Base-by-base conservation (phyloP, 2,113 vertebrate genomes). In the Archocentrus centrarchus region DNA sequence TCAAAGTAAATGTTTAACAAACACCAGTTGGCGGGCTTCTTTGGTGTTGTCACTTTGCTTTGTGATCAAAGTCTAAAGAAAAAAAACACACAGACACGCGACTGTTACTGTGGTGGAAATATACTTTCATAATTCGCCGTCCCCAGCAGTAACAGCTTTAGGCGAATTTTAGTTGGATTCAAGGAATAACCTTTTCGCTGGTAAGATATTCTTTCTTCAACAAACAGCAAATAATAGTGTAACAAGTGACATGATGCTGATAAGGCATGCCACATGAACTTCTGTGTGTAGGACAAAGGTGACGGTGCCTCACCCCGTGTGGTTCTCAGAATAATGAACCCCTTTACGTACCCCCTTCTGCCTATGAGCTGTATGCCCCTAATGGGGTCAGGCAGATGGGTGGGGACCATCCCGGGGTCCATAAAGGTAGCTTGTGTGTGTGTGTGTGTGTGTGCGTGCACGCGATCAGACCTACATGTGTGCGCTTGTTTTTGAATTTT, bases 311-410 rank as follows among this genome's bases (percentile, higher is more conserved):
- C 62, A 59, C 59, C 64, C 86, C 2, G 24, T 77, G 81, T 87
- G 81, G 75, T 82, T 86, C 60, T 24, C 82, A 91, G 86, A 93
- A 92, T 94, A 94, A 93, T 93, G 86, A 93, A 87, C 85, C 88
- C 63, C 81, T 57, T 76, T 37, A 32, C 20, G 14, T 47, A 30
- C 24, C 24, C 35, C 63, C 30, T 62, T 63, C 75, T 77, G 89
- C 80, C 82, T 85, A 83, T 86, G 88, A 93, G 89, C 81, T 77
- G 75, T 89, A 93, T 91, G 92, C 78, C 85, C 77, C 86, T 93
- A 94, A 95, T 95, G 93, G 91, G 94, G 94, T 95, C 94, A 95
- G 88, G 88, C 94, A 94, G 92, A 95, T 94, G 94, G 94, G 90
- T 89, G 92, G 92, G 85, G 90, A 91, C 90, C 77, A 80, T 80